A percentile compares a stretch with the other conserved stretches of the same genome.
Conservation (phyloP, 1,140 invertebrate genomes). For the Drosophila triauraria region DNA sequence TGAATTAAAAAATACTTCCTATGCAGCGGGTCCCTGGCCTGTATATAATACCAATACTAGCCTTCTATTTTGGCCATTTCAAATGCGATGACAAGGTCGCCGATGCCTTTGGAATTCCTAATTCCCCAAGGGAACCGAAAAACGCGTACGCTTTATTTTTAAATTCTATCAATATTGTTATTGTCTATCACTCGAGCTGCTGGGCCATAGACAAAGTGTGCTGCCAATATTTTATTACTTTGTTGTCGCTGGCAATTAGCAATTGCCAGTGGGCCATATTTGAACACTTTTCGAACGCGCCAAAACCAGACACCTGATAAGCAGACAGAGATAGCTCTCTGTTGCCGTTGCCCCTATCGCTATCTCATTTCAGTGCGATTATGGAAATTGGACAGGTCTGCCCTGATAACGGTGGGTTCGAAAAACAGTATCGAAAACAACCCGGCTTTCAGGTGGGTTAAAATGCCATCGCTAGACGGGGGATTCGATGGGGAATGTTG, state of each 20-base stretch:
- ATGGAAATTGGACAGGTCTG: slow-evolving; percentile 18
- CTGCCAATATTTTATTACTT: slow-evolving; percentile 46
- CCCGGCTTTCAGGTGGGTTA: slow-evolving; percentile 12
- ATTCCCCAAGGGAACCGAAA: slow-evolving; percentile 29
- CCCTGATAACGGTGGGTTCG: slow-evolving; percentile 25
- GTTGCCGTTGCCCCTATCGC: slow-evolving; percentile 8
- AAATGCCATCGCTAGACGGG: slow-evolving; percentile 39
- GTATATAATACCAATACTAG: slow-evolving; percentile 5
- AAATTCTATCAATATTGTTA: slow-evolving; percentile 37
- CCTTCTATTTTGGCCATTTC: slow-evolving; percentile 37
- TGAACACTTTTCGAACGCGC: slow-evolving; percentile 41
- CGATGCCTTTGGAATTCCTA: slow-evolving; percentile 40
- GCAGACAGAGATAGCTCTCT: slow-evolving; percentile 27
- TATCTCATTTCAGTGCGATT: slow-evolving; percentile 22
- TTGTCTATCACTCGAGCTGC: slow-evolving; percentile 12
- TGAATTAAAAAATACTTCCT: slow-evolving; percentile 27
- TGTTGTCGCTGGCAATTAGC: slow-evolving; percentile 40
- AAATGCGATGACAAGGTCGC: slow-evolving; percentile 40
- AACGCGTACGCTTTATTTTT: slow-evolving; percentile 11
- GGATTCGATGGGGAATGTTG: slow-evolving; percentile 31
- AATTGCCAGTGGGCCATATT: slow-evolving; percentile 16
- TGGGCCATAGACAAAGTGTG: slow-evolving; percentile 8
- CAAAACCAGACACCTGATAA: slow-evolving; percentile 43
- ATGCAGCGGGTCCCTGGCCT: slow-evolving; percentile 31
- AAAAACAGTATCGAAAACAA: slow-evolving; percentile 38